These are phyloP conservation scores for Megaceryle torquata DNA, from an alignment of 2,113 vertebrate genomes.

Conservation along the genomic window DNA sequence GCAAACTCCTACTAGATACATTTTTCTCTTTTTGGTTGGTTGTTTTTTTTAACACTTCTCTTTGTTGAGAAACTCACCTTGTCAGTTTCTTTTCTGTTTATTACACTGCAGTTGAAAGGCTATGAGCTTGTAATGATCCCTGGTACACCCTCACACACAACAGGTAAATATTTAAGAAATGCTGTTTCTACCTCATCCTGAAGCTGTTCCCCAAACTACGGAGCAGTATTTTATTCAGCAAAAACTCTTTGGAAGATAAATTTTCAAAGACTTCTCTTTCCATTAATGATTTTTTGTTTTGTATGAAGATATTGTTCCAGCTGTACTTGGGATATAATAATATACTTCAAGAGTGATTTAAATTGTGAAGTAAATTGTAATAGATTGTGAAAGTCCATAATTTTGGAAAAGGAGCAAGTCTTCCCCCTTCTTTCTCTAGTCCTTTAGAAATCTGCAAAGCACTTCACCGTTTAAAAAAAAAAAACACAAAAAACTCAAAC, in stretches of 20 bases:
- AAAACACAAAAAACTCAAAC: neutral
- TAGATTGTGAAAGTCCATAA: neutral
- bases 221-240: neutral
- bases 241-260: neutral
- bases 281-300: neutral
- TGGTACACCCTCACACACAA: neutral
- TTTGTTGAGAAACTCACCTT: neutral
- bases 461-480: neutral
- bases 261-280: neutral
- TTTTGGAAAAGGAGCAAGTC: neutral
- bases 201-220: neutral
- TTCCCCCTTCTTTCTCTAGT: neutral
- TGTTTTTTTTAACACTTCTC: neutral
- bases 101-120: neutral
- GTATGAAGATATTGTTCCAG: neutral
- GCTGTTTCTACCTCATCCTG: neutral
- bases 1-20: neutral
- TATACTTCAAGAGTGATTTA: neutral
- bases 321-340: neutral
- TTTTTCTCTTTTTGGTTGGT: neutral
- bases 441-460: neutral
- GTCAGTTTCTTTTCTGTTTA: neutral
- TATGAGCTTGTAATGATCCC: neutral
- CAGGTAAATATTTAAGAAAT: neutral
- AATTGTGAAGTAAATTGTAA: neutral